phyloP scores from a whole-genome alignment of 2,113 vertebrate genomes.

The Mobula hypostoma region DNA sequence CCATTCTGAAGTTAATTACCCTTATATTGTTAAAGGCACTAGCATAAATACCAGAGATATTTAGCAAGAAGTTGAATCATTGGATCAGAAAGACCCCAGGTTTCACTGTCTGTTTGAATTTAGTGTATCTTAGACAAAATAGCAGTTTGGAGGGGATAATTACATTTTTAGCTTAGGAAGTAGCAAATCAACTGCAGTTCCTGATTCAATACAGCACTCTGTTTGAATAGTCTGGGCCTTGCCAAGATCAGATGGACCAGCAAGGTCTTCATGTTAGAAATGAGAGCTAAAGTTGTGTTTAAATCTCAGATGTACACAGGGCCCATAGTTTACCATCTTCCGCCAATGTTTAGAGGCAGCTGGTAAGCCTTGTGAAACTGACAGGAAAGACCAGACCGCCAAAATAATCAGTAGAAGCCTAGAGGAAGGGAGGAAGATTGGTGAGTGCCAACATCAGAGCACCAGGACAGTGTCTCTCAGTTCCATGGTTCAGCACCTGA shows the following conservation, averaged over 20 bases:
- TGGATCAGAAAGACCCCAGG: neutral
- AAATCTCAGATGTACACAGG: too few relatives aligned
- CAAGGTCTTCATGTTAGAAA: neutral
- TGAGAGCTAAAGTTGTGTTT: too few relatives aligned
- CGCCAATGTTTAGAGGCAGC: neutral
- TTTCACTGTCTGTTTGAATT: neutral
- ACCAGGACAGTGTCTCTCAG: neutral
- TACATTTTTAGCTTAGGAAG: neutral
- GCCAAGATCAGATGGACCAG: neutral
- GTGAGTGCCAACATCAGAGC: neutral
- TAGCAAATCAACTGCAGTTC: neutral
- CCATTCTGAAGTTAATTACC: neutral
- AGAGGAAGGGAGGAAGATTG: neutral
- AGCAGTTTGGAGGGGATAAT: neutral
- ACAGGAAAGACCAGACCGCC: neutral
- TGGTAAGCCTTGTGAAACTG: neutral
- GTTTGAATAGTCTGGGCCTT: too few relatives aligned
- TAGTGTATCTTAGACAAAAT: neutral
- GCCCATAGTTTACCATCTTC: neutral
- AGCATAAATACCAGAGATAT: neutral
- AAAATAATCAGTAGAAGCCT: neutral
- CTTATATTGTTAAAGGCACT: neutral
- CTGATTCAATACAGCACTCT: neutral
- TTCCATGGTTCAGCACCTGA: neutral
- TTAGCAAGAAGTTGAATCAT: neutral